A percentile compares a stretch with the other conserved stretches of the same genome.
Conservation (phyloP, 2,113 vertebrate genomes). For the Uropsilus gracilis region DNA sequence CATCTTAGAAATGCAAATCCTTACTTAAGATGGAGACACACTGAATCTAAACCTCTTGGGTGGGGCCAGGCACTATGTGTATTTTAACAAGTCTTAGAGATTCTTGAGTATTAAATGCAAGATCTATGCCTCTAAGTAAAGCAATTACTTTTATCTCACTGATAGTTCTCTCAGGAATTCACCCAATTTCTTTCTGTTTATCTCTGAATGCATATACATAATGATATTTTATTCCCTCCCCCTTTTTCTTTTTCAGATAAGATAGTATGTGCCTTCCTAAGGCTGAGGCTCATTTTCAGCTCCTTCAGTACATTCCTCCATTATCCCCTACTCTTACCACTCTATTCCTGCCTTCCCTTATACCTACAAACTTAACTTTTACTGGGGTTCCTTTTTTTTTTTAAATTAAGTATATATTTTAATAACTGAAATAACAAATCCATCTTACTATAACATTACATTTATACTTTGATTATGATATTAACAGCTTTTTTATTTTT, state of each 20-base stretch:
- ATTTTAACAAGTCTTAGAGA: background rate
- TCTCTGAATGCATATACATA: background rate
- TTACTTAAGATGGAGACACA: background rate
- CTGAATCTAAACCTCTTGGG: background rate
- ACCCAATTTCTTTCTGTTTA: background rate
- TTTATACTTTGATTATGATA: background rate
- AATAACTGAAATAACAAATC: background rate
- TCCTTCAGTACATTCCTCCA: background rate
- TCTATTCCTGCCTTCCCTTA: background rate
- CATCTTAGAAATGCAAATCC: background rate
- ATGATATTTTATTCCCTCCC: background rate
- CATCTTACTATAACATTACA: background rate
- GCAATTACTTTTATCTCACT: background rate
- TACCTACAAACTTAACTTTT: background rate
- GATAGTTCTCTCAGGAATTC: background rate
- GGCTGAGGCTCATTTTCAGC: background rate
- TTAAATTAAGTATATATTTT: background rate
- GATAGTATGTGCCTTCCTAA: background rate
- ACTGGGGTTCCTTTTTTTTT: background rate
- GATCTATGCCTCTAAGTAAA: background rate
- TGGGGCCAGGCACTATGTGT: background rate
- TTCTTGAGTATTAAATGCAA: background rate
- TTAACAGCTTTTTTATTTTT: background rate
- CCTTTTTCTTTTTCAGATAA: background rate
- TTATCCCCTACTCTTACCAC: background rate